Percentiles rank a stretch among this genome's conserved stretches.
phyloP scores from a whole-genome alignment of 2,113 vertebrate genomes.

The Lepus timidus region DNA sequence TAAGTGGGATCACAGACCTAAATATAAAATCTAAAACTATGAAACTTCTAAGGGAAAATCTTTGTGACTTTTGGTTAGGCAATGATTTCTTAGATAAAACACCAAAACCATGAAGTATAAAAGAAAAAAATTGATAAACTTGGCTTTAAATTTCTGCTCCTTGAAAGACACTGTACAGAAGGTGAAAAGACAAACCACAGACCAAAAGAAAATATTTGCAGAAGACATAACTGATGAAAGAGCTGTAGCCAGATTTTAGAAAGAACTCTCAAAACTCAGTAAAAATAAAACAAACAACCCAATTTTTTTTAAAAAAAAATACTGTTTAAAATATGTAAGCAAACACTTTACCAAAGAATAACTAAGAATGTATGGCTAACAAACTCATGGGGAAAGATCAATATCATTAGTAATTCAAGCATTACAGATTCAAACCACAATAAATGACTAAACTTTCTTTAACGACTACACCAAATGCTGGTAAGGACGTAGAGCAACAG shows the following conservation, averaged over 20 bases:
- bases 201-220: constrained; percentile 5
- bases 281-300: constrained; percentile 24
- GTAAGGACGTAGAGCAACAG: neutral
- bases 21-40: constrained; percentile 26
- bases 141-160: neutral
- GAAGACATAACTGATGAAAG: neutral
- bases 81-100: constrained; percentile 55
- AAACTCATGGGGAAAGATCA: neutral
- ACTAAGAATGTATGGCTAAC: neutral
- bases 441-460: neutral
- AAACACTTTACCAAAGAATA: neutral
- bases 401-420: neutral
- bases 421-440: constrained; percentile 9
- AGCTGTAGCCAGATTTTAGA: neutral
- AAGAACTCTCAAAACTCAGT: neutral
- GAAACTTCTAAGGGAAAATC: neutral
- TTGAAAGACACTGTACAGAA: constrained; percentile 26
- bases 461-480: neutral
- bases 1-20: constrained; percentile 54
- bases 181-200: constrained; percentile 13
- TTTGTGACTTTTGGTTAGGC: neutral
- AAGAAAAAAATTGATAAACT: neutral
- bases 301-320: neutral
- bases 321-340: neutral
- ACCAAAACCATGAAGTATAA: constrained; percentile 30